These are phyloP conservation scores for Syrphus vitripennis DNA, from an alignment of 2,888 invertebrate genomes.

Conservation along the genomic window DNA sequence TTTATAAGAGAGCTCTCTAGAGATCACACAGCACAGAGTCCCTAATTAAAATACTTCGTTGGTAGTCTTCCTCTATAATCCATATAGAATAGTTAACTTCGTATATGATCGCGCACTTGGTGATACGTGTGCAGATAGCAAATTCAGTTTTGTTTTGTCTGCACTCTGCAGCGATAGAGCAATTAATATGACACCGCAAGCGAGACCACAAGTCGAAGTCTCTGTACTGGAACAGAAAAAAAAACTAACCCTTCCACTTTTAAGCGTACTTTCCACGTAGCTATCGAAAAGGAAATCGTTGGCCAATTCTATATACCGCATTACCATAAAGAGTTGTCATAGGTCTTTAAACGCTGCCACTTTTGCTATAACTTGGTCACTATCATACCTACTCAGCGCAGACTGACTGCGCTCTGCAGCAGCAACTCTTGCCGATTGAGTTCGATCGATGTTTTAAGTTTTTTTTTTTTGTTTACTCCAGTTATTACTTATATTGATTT, in stretches of 20 bases:
- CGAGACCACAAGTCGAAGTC: constrained; percentile 5
- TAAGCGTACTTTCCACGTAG: constrained; percentile 23
- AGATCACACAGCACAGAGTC: constrained; percentile 12
- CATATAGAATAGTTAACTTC: constrained; percentile 14
- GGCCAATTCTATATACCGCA: constrained; percentile 52
- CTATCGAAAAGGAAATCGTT: constrained; percentile 55
- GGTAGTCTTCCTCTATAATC: constrained; percentile 36
- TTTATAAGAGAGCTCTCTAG: constrained; percentile 3
- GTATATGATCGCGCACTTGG: constrained; percentile 48
- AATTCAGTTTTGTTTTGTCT: constrained; percentile 36
- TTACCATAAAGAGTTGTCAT: constrained; percentile 70
- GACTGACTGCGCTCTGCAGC: background rate
- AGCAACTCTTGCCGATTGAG: background rate
- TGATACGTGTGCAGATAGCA: constrained; percentile 28
- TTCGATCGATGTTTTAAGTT: background rate
- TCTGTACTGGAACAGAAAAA: background rate
- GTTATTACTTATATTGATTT: constrained; percentile 52
- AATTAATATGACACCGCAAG: constrained; percentile 69
- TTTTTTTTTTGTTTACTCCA: constrained; percentile 51
- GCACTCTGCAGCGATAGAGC: constrained; percentile 58
- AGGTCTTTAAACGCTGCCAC: constrained; percentile 63
- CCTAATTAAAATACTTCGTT: constrained; percentile 63
- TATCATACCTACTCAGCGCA: background rate
- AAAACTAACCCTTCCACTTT: constrained; percentile 36
- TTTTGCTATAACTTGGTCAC: constrained; percentile 63